Evolutionary conservation across 2,888 invertebrate genomes (phyloP).

Genomic region (Epistrophe grossulariae): DNA sequence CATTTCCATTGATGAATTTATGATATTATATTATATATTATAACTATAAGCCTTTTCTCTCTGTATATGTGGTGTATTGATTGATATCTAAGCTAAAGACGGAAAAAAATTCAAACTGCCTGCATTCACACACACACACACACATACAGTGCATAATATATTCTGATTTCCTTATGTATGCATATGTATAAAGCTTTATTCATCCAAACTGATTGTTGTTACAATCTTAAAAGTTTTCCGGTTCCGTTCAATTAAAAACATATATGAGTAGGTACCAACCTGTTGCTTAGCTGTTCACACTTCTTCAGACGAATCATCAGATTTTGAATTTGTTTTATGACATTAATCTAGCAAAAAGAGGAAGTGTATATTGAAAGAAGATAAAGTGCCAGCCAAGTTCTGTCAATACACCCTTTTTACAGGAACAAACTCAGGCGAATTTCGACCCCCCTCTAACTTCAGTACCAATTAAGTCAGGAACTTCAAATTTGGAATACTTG

Average conservation of each 20-base stretch:
- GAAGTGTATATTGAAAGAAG: too few species aligned
- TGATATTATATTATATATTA: not conserved
- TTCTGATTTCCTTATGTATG: not conserved
- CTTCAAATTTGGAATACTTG: too few species aligned
- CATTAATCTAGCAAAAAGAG: not conserved
- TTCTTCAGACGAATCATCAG: not conserved
- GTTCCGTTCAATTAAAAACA: conserved; percentile 21
- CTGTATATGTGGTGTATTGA: not conserved
- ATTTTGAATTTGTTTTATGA: not conserved
- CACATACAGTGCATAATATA: not conserved
- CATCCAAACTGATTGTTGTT: not conserved
- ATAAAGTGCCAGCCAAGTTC: too few species aligned
- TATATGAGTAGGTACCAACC: not conserved
- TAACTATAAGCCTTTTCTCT: not conserved
- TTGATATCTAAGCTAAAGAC: not conserved
- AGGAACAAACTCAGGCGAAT: too few species aligned
- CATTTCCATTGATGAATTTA: too few species aligned
- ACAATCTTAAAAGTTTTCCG: conserved; percentile 5
- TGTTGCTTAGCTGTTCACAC: not conserved
- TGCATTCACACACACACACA: not conserved
- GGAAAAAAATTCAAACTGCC: not conserved
- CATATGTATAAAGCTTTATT: conserved; percentile 1
- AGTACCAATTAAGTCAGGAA: too few species aligned
- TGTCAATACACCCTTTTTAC: too few species aligned
- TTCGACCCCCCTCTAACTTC: too few species aligned